These are phyloP conservation scores for Dysmachus trigonus DNA, from an alignment of 2,888 invertebrate genomes.

Conservation along the genomic window DNA sequence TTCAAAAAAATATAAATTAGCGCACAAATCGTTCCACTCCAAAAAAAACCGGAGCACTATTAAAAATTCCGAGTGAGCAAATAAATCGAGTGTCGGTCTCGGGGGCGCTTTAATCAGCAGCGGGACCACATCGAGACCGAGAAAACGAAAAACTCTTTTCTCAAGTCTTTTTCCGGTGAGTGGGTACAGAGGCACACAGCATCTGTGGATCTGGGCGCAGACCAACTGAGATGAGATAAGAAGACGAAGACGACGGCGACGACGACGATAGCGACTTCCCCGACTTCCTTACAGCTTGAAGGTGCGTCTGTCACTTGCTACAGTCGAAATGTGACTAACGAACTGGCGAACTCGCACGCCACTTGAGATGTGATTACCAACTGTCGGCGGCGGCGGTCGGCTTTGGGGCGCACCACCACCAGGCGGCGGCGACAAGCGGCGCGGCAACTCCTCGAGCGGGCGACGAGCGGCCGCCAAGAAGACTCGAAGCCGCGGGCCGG, in stretches of 20 bases:
- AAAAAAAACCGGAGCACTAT: neutral
- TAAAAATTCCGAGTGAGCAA: neutral
- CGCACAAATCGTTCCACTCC: neutral
- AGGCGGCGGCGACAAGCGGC: neutral
- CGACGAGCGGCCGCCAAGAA: neutral
- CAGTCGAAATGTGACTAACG: slow-evolving; percentile 42
- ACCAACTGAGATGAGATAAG: neutral
- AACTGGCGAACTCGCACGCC: neutral
- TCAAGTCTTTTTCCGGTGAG: neutral
- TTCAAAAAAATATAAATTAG: neutral
- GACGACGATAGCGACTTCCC: neutral
- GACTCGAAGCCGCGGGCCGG: neutral
- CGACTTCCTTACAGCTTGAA: neutral
- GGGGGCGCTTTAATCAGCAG: neutral
- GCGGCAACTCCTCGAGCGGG: neutral
- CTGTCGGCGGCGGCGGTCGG: slow-evolving; percentile 18
- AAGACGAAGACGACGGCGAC: too few relatives aligned
- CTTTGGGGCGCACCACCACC: slow-evolving; percentile 9
- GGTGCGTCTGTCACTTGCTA: slow-evolving; percentile 35
- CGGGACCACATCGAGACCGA: neutral
- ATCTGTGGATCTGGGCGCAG: neutral
- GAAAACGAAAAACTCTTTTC: too few relatives aligned
- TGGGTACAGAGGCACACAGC: neutral
- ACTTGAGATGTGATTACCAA: slow-evolving; percentile 35
- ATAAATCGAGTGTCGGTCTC: neutral